phyloP scores from a whole-genome alignment of 37 sponge, comb jelly and placozoan genomes.

The Petrosia ficiformis region DNA sequence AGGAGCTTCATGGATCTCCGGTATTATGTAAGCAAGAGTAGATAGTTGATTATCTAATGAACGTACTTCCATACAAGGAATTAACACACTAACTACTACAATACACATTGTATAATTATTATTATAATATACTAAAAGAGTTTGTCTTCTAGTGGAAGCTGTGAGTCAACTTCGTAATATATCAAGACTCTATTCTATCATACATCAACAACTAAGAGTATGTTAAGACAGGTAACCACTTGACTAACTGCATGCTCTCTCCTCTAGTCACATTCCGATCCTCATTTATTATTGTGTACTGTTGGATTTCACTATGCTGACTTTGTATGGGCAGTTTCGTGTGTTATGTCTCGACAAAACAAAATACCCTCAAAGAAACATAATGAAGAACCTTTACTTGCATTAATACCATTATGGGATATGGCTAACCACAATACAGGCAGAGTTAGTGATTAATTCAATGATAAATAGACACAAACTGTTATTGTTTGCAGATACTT shows the following conservation, averaged over 20 bases:
- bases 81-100: too few relatives aligned
- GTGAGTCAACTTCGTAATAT: constrained; percentile 63
- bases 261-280: constrained; percentile 12
- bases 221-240: neutral
- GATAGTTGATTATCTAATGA: neutral
- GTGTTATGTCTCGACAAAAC: constrained; percentile 80
- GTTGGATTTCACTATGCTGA: constrained; percentile 62
- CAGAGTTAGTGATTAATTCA: neutral
- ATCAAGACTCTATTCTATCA: constrained; percentile 56
- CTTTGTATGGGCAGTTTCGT: constrained; percentile 75
- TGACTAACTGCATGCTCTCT: neutral
- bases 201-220: constrained; percentile 57
- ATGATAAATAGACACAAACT: too few relatives aligned
- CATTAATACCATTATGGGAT: constrained; percentile 84
- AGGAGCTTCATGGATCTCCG: constrained; percentile 54
- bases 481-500: constrained; percentile 15
- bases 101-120: too few relatives aligned
- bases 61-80: neutral
- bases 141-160: constrained; percentile 36
- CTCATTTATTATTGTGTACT: constrained; percentile 20
- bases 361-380: constrained; percentile 29
- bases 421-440: constrained; percentile 60
- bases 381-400: constrained; percentile 13
- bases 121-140: too few relatives aligned
- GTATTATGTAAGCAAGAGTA: constrained; percentile 19